These are phyloP conservation scores for Trichonephila clavata DNA, from an alignment of 1,140 invertebrate genomes.

Conservation along the genomic window DNA sequence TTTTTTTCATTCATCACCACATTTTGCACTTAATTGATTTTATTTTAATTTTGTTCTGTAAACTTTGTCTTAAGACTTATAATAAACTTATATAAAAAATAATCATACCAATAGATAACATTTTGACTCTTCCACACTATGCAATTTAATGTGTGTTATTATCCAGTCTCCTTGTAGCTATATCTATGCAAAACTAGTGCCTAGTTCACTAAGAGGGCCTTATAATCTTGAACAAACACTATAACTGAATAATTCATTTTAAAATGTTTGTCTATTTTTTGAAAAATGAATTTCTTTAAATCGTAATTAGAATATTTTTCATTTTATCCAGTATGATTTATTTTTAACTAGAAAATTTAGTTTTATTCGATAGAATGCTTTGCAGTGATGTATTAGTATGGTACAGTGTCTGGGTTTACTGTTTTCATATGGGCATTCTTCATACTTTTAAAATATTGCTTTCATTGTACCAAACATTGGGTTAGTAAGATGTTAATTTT, in stretches of 20 bases:
- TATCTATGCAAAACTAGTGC: constrained; percentile 57
- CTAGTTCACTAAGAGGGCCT: constrained; percentile 42
- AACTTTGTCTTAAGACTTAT: constrained; percentile 14
- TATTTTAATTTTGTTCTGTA: constrained; percentile 23
- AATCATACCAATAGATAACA: not conserved
- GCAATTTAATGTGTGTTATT: constrained; percentile 57
- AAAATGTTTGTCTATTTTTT: not conserved
- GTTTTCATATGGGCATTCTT: no score
- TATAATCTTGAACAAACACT: not conserved
- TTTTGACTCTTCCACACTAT: constrained; percentile 40
- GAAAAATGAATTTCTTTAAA: not conserved
- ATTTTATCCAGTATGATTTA: not conserved
- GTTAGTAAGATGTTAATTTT: no score
- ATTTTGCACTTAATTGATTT: constrained; percentile 34
- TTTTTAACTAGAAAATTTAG: not conserved
- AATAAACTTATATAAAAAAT: not conserved
- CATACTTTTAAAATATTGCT: no score
- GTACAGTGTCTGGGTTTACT: not conserved
- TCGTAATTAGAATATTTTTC: not conserved
- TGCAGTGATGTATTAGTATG: not conserved
- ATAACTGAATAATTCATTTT: not conserved
- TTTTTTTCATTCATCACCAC: constrained; percentile 45
- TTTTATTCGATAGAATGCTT: not conserved
- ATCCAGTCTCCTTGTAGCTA: constrained; percentile 17
- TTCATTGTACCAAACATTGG: no score